These are phyloP conservation scores for Anomalospiza imberbis DNA, from an alignment of 2,797 vertebrate species.

Conservation along the genomic window DNA sequence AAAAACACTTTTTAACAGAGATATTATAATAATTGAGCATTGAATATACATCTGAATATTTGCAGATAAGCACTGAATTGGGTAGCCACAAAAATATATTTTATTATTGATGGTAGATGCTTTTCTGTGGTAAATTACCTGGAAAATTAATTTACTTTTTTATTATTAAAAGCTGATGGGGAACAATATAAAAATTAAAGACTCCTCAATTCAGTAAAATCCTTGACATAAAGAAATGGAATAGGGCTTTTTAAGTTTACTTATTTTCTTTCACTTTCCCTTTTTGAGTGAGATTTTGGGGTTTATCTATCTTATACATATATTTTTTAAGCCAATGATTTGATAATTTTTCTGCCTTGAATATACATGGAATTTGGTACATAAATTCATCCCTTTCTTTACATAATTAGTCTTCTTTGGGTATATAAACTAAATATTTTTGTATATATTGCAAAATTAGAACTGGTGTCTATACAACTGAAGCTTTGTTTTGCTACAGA, in stretches of 20 bases:
- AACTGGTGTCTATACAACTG: not conserved
- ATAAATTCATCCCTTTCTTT: not conserved
- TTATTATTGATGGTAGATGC: not conserved
- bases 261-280: not conserved
- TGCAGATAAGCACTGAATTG: not conserved
- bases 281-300: not conserved
- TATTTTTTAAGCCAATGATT: not conserved
- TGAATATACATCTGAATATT: constrained; percentile 25
- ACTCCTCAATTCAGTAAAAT: not conserved
- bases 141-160: constrained; percentile 25
- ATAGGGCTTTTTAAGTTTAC: not conserved
- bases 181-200: not conserved
- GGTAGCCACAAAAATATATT: not conserved
- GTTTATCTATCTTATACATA: not conserved
- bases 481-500: not conserved
- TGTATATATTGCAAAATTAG: not conserved
- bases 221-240: not conserved
- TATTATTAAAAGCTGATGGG: not conserved
- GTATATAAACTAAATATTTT: not conserved
- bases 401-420: not conserved
- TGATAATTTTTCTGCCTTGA: not conserved
- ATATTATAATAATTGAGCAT: constrained; percentile 32
- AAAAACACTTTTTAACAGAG: constrained; percentile 40
- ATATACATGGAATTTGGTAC: not conserved
- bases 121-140: not conserved